Conservation (phyloP, 2,797 vertebrate genomes). For the Otus scops region DNA sequence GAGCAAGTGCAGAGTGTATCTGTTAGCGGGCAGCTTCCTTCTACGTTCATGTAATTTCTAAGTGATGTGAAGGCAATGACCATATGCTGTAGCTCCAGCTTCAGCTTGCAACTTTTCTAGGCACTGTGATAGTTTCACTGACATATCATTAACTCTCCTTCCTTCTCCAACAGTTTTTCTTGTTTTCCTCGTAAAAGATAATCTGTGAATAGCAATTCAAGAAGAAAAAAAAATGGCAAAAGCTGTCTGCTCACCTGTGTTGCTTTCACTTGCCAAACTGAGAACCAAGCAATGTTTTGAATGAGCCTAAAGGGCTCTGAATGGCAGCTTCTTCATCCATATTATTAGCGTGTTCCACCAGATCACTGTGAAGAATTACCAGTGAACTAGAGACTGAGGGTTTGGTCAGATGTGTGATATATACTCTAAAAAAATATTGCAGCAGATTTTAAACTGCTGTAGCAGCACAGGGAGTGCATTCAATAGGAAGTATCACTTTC, state of each 20-base stretch:
- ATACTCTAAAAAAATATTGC: neutral
- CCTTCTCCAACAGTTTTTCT: neutral
- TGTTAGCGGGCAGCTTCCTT: neutral
- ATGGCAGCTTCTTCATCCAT: rapidly evolving
- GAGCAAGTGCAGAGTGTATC: neutral
- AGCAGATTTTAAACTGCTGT: neutral
- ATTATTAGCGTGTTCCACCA: neutral
- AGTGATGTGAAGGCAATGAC: neutral
- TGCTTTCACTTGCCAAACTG: neutral
- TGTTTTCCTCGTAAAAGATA: neutral
- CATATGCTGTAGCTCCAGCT: neutral
- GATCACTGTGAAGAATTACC: neutral
- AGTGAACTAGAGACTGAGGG: neutral
- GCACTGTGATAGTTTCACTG: neutral
- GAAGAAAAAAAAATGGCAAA: neutral
- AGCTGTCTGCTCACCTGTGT: neutral
- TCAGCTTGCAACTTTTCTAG: neutral
- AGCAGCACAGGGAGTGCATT: neutral
- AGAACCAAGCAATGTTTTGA: neutral
- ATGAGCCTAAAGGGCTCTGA: neutral
- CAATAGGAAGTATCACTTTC: neutral
- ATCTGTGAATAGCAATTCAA: neutral
- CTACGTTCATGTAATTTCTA: neutral
- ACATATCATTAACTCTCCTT: neutral
- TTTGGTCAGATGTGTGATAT: neutral